A percentile compares a stretch with the other conserved stretches of the same genome.
Conservation (phyloP, 2,113 vertebrate genomes). For the Muntiacus muntjak region DNA sequence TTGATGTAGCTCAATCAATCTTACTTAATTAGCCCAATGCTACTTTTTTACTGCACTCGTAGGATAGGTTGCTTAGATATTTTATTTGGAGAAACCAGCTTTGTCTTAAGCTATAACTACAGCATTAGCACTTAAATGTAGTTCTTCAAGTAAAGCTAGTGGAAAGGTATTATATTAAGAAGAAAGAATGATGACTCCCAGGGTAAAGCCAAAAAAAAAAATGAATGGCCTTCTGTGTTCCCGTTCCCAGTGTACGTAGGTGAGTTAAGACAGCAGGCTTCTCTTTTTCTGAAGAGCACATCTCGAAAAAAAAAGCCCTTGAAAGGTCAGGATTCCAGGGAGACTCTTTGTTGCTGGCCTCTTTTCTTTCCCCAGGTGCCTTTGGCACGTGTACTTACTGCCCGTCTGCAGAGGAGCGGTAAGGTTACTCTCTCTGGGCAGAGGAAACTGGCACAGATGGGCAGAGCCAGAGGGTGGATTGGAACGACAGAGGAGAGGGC, state of each 20-base stretch:
- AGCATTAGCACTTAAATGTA: neutral
- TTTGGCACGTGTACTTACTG: neutral
- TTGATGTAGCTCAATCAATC: neutral
- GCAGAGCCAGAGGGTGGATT: neutral
- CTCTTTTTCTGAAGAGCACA: neutral
- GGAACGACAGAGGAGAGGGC: neutral
- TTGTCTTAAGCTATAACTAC: neutral
- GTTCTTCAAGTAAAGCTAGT: neutral
- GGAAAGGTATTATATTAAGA: neutral
- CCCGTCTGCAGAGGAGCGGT: neutral
- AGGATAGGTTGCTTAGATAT: neutral
- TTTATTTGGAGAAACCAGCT: neutral
- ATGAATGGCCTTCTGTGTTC: neutral
- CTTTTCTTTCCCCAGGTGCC: neutral
- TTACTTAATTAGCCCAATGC: neutral
- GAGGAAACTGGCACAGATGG: neutral
- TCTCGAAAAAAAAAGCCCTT: neutral
- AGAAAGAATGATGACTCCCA: neutral
- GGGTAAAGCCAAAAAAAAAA: neutral
- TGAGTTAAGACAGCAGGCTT: neutral
- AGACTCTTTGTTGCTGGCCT: constrained; percentile 16
- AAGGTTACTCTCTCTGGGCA: neutral
- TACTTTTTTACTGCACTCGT: neutral
- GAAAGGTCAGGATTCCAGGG: constrained; percentile 43
- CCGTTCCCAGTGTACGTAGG: neutral